phyloP scores from a whole-genome alignment of 2,797 vertebrate species.

The Sebastes elongatus region DNA sequence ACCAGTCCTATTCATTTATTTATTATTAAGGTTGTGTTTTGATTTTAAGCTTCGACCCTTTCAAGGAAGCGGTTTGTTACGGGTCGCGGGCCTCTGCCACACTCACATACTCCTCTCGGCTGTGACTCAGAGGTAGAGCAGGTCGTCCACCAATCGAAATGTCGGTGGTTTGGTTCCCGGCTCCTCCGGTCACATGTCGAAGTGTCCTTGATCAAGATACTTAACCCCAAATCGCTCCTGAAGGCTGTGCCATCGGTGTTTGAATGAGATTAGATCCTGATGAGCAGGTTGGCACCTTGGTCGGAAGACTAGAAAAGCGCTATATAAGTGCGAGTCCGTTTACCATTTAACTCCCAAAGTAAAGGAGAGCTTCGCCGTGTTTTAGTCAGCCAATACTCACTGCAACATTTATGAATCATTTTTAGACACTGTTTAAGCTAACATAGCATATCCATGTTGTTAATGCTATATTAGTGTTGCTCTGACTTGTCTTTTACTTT shows the following conservation, averaged over 20 bases:
- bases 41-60: conserved; percentile 4
- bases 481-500: conserved; percentile 40
- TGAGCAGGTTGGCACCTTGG: background rate
- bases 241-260: background rate
- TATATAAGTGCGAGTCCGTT: background rate
- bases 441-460: conserved; percentile 2
- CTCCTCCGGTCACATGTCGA: background rate
- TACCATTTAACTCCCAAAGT: background rate
- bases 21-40: background rate
- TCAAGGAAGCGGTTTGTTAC: conserved; percentile 26
- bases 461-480: conserved; percentile 26
- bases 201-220: background rate
- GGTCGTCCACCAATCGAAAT: too few species aligned
- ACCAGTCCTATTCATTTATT: background rate
- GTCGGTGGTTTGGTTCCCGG: background rate
- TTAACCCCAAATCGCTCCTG: background rate
- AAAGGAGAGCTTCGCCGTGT: background rate
- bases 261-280: background rate
- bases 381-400: background rate
- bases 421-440: background rate
- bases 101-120: background rate
- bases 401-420: background rate
- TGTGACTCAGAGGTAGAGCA: background rate
- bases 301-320: background rate
- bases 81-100: background rate